Percentiles rank a stretch among this genome's conserved stretches.
Evolutionary conservation across 2,888 invertebrate genomes (phyloP).

Genomic region (Coelinius sp.): DNA sequence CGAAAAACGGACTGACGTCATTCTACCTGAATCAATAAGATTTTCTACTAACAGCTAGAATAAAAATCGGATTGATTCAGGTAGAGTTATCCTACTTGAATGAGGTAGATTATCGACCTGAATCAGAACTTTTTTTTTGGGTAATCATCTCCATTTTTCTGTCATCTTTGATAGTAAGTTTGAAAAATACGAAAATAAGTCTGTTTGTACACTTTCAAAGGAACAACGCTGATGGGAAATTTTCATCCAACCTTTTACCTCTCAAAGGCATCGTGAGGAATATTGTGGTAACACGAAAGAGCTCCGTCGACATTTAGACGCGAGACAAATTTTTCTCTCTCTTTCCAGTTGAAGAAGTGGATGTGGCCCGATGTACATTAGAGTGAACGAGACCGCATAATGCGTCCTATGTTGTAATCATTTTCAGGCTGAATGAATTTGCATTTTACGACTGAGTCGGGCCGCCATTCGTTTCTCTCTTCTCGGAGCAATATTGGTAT

Average conservation of each 20-base stretch:
- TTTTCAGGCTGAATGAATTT: not conserved
- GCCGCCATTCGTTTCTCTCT: not conserved
- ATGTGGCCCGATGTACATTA: constrained; percentile 17
- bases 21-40: too few species aligned
- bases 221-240: not conserved
- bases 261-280: constrained; percentile 14
- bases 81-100: too few species aligned
- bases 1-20: too few species aligned
- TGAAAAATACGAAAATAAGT: not conserved
- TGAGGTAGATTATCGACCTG: too few species aligned
- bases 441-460: not conserved
- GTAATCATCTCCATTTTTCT: not conserved
- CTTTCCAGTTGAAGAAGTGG: not conserved
- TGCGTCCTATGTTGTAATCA: not conserved
- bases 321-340: constrained; percentile 11
- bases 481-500: too few species aligned
- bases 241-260: constrained; percentile 14
- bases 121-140: too few species aligned
- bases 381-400: constrained; percentile 6
- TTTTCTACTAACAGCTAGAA: too few species aligned
- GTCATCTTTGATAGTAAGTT: not conserved
- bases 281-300: constrained; percentile 22
- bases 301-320: constrained; percentile 27
- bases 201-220: not conserved
- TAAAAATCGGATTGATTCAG: too few species aligned